phyloP scores from a whole-genome alignment of 2,797 vertebrate species.

The Falco columbarius region DNA sequence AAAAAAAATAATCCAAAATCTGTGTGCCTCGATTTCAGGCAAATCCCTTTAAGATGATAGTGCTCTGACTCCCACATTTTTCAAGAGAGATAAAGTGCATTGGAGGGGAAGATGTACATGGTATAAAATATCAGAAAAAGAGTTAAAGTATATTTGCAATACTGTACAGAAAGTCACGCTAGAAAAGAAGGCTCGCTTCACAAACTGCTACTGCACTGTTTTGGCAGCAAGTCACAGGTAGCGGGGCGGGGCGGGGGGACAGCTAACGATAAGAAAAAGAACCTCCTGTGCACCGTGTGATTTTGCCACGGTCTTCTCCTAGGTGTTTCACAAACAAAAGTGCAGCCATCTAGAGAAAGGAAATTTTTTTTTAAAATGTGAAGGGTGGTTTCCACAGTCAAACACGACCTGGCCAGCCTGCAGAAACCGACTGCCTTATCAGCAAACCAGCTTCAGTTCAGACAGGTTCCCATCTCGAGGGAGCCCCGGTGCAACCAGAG shows the following conservation, averaged over 20 bases:
- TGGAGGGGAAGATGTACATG: constrained; percentile 63
- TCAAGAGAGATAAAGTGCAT: constrained; percentile 88
- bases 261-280: neutral
- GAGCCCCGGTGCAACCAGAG: neutral
- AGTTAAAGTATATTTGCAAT: constrained; percentile 40
- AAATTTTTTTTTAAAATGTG: neutral
- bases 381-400: neutral
- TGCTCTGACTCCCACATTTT: constrained; percentile 70
- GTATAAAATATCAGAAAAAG: constrained; percentile 14
- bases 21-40: constrained; percentile 72
- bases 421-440: neutral
- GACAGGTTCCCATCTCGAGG: neutral
- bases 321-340: neutral
- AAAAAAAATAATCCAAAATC: neutral
- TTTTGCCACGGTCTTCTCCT: neutral
- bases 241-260: neutral
- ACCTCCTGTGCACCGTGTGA: neutral
- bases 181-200: constrained; percentile 20
- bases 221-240: constrained; percentile 31
- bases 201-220: neutral
- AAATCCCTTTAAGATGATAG: constrained; percentile 74
- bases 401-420: neutral
- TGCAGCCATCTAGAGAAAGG: neutral
- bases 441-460: neutral
- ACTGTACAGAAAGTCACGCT: constrained; percentile 43